These are phyloP conservation scores for Montipora foliosa DNA, from an alignment of 64 coral and sea anemone genomes.

Conservation along the genomic window DNA sequence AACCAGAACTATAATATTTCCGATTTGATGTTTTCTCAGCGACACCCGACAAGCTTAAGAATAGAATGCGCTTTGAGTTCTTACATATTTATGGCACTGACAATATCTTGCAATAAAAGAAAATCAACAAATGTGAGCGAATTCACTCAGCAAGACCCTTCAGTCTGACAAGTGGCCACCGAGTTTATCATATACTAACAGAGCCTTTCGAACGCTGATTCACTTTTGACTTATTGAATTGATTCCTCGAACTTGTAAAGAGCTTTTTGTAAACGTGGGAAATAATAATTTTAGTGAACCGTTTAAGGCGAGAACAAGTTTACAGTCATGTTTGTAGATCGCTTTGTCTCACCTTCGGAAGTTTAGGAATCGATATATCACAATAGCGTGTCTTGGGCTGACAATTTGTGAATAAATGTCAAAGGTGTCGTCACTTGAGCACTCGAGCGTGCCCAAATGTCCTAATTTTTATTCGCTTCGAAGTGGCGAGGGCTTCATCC, in stretches of 20 bases:
- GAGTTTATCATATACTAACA: not conserved
- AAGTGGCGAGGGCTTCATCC: not conserved
- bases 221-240: not conserved
- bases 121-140: not conserved
- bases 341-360: conserved; percentile 18
- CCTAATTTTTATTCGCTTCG: not conserved
- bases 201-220: not conserved
- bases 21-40: not conserved
- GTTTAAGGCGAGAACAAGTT: not conserved
- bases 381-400: conserved; percentile 2
- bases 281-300: not conserved
- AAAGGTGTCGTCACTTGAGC: not conserved
- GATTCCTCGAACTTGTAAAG: not conserved
- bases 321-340: not conserved
- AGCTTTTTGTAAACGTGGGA: not conserved
- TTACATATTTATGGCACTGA: not conserved
- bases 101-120: conserved; percentile 14
- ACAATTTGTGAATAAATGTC: conserved; percentile 48
- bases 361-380: conserved; percentile 34
- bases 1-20: not conserved
- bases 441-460: conserved; percentile 18
- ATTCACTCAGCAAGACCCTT: not conserved
- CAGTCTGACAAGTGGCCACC: not conserved
- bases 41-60: not conserved
- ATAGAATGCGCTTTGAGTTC: not conserved